Percentiles rank a stretch among this genome's conserved stretches.
These are phyloP conservation scores for Chrysolophus pictus DNA, from an alignment of 2,797 vertebrate species.

Conservation along the genomic window DNA sequence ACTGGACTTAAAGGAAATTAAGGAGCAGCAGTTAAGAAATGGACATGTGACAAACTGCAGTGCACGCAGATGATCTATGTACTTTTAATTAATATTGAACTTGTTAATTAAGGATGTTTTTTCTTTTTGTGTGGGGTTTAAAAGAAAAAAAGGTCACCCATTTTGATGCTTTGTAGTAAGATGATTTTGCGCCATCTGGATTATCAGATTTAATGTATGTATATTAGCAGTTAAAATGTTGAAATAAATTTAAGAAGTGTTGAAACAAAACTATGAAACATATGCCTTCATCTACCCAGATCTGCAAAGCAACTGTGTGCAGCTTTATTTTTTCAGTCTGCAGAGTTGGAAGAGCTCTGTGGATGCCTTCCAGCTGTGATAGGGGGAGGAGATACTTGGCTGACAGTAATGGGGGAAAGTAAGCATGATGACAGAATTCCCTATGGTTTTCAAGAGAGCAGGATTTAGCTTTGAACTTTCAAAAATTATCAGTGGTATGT, in stretches of 20 bases:
- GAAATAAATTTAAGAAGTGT: not conserved
- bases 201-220: not conserved
- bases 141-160: not conserved
- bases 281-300: not conserved
- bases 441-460: not conserved
- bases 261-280: not conserved
- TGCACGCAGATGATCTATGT: not conserved
- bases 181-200: not conserved
- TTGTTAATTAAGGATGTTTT: not conserved
- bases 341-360: not conserved
- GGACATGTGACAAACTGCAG: not conserved
- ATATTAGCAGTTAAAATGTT: not conserved
- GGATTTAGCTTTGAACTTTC: not conserved
- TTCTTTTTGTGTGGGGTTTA: not conserved
- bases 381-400: not conserved
- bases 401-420: not conserved
- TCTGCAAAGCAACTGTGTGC: not conserved
- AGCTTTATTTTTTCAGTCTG: not conserved
- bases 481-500: not conserved
- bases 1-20: conserved; percentile 36
- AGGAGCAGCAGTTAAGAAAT: not conserved
- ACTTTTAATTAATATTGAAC: not conserved
- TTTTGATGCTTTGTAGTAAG: not conserved
- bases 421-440: not conserved
- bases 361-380: not conserved